Conservation (phyloP, 1,140 invertebrate genomes). For the Anthonomus grandis region DNA sequence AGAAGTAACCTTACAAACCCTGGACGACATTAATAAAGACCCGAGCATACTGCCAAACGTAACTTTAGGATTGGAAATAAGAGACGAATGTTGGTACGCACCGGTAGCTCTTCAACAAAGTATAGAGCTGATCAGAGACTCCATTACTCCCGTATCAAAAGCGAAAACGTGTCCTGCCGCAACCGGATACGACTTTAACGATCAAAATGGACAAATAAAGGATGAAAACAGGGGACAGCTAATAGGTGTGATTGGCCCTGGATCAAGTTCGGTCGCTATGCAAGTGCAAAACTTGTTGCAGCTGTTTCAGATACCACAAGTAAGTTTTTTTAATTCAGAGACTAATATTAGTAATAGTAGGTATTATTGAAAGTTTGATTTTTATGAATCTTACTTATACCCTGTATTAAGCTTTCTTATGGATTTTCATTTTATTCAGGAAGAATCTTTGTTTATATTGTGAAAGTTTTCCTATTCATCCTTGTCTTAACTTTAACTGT, state of each 20-base stretch:
- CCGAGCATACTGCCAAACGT: constrained; percentile 54
- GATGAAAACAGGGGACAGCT: constrained; percentile 51
- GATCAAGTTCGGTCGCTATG: constrained; percentile 64
- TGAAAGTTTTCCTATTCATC: too few species aligned
- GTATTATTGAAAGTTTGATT: too few species aligned
- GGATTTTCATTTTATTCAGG: too few species aligned
- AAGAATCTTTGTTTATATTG: too few species aligned
- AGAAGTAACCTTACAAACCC: constrained; percentile 62
- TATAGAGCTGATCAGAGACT: constrained; percentile 70
- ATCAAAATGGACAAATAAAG: background rate
- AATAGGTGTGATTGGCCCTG: constrained; percentile 69
- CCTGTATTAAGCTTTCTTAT: too few species aligned
- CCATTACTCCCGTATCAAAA: constrained; percentile 52
- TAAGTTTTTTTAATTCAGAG: constrained; percentile 27
- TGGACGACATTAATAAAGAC: constrained; percentile 55
- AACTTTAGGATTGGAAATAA: constrained; percentile 70
- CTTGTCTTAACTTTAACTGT: too few species aligned
- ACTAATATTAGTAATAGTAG: too few species aligned
- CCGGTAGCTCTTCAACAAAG: constrained; percentile 75
- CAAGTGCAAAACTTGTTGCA: constrained; percentile 81
- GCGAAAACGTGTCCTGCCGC: constrained; percentile 1
- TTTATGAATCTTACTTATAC: too few species aligned
- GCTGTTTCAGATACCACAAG: constrained; percentile 60
- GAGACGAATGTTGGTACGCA: constrained; percentile 77
- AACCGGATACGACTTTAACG: background rate